These are phyloP conservation scores for Gastrophryne carolinensis DNA, from an alignment of 2,797 vertebrate genomes.

Conservation along the genomic window DNA sequence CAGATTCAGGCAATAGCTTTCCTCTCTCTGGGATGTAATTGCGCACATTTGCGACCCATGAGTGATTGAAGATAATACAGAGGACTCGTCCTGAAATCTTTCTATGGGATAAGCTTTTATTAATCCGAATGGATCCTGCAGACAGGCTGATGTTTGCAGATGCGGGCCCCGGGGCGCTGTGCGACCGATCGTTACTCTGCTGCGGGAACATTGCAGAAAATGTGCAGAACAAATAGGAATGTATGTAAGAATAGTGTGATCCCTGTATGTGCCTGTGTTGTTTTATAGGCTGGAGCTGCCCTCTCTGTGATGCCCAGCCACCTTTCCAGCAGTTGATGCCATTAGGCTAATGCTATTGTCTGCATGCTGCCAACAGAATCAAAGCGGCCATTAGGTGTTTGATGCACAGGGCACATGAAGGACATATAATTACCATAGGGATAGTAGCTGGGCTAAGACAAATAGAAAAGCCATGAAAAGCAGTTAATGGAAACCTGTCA, in stretches of 20 bases:
- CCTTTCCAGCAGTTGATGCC: not conserved
- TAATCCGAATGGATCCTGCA: conserved; percentile 31
- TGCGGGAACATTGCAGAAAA: not conserved
- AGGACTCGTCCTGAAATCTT: not conserved
- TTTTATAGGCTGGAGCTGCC: too few species aligned
- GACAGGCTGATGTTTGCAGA: not conserved
- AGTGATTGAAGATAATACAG: conserved; percentile 23
- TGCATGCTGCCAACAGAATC: conserved; percentile 8
- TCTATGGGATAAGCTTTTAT: conserved; percentile 19
- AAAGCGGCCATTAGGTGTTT: not conserved
- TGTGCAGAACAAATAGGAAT: not conserved
- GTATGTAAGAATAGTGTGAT: not conserved
- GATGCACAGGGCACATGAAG: conserved; percentile 4
- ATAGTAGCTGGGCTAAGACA: not conserved
- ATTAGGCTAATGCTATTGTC: not conserved
- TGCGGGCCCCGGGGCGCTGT: not conserved
- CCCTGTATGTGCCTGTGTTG: not conserved
- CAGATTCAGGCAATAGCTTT: conserved; percentile 30
- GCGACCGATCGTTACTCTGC: not conserved
- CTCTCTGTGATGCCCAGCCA: not conserved
- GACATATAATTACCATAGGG: not conserved
- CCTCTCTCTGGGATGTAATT: not conserved
- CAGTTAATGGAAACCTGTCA: too few species aligned
- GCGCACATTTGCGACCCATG: conserved; percentile 17
- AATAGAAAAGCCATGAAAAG: too few species aligned